Evolutionary conservation across 2,797 vertebrate genomes (phyloP), one percentile per base, ranked within the genome.

Genomic region (Gambelia wislizenii): DNA sequence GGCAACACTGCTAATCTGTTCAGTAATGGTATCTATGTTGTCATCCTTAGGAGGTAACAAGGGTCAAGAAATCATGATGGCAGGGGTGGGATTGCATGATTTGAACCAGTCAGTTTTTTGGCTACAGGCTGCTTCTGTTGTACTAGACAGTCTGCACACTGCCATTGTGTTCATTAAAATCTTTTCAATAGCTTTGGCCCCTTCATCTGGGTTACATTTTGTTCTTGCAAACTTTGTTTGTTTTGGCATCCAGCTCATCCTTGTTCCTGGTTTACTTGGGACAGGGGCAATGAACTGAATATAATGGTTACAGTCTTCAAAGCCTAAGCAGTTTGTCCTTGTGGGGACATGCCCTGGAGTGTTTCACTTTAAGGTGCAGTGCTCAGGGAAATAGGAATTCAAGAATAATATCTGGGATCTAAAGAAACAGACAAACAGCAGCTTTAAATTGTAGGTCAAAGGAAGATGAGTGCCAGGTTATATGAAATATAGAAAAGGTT

Each of bases 221-320:
- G 49, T 84, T 30, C 82, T 84, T 79, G 61, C 39, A 85, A 18
- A 89, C 3, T 83, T 69, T 83, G 67, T 69, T 67, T 82, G 54
- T 82, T 74, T 83, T 87, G 79, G 61, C 47, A 70, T 84, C 14
- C 36, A 7, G 2, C 30, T 39, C 39, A 42, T 78, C 75, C 74
- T 77, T 83, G 47, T 84, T 77, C 47, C 61, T 56, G 13, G n/a
- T 84, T 84, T 36, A 49, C 6, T 44, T 78, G 75, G 8, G 44
- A 61, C 3, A 30, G n/a, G 22, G 36, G 7, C 3, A 52, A n/a
- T 70, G 81, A 69, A 42, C 47, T 69, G 30, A 20, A 56, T 78
- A 83, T 39, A 64, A 61, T 52, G 27, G 33, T 88, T 88, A 47
- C 59, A 83, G 1, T 36, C 75, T 59, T 56, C n/a, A 70, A 61